phyloP scores from a whole-genome alignment of 37 sponge, comb jelly and placozoan genomes.

The Crambe crambe region DNA sequence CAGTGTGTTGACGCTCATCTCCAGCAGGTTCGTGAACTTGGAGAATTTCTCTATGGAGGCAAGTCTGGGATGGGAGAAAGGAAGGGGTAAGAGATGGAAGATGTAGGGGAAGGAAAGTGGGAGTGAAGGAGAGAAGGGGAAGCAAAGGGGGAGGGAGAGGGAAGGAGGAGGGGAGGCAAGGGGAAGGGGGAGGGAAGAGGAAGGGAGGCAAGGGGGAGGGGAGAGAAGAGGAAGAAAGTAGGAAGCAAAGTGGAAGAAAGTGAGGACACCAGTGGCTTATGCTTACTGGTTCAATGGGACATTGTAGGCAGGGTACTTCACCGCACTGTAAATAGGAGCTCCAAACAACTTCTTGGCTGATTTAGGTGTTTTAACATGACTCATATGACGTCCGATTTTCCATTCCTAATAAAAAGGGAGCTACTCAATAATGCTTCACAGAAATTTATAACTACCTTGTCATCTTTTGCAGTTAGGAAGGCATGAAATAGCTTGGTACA shows the following conservation, averaged over 20 bases:
- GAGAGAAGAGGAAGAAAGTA: not conserved
- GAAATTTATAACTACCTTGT: constrained; percentile 38
- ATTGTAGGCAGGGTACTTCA: constrained; percentile 76
- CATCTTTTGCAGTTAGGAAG: constrained; percentile 71
- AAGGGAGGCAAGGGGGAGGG: not conserved
- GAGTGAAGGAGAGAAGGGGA: constrained; percentile 1
- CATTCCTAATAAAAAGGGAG: constrained; percentile 43
- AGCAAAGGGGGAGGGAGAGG: not conserved
- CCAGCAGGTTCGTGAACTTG: constrained; percentile 44
- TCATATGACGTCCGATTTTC: constrained; percentile 63
- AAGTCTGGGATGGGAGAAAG: constrained; percentile 25
- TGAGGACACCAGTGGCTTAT: not conserved
- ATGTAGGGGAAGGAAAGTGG: not conserved
- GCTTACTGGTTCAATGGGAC: constrained; percentile 72
- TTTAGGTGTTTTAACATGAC: constrained; percentile 20
- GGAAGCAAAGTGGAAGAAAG: not conserved
- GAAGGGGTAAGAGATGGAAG: not conserved
- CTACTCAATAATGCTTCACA: not conserved
- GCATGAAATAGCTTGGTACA: constrained; percentile 53
- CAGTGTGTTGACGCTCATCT: constrained; percentile 43
- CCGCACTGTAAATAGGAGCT: constrained; percentile 63
- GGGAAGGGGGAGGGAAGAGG: not conserved
- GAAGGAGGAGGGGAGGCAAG: not conserved
- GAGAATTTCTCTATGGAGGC: constrained; percentile 71
- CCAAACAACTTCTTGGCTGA: constrained; percentile 64